Evolutionary conservation across 2,113 vertebrate genomes (phyloP), one percentile per base, ranked within the genome.

Genomic region (Python bivittatus): DNA sequence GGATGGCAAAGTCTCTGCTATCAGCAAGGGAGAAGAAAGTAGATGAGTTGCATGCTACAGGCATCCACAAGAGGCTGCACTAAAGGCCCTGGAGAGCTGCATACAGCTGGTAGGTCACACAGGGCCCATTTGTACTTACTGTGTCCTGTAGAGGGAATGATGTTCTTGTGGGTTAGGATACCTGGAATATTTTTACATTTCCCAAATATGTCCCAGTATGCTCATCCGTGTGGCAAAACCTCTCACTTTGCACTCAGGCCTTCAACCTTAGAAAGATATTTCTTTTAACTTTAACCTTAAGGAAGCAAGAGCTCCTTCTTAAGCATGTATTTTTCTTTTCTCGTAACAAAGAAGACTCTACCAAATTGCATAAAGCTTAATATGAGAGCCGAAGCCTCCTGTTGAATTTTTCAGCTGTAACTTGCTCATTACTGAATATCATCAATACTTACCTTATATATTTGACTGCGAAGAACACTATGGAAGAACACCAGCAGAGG

Each of bases 401-500:
- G 91, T 94, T 94, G 93, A 60, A 93, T 84, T 95, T 95, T 92
- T 84, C 48, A 5, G 88, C 90, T 94, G 89, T 90, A 94, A 42
- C 48, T 88, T 72, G 86, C 85, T 68, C 42, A 58, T 88, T 93
- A 93, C 61, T 95, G 91, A 96, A 92, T 12, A 93, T 38, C 54
- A 91, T 89, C 86, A 88, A 48, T 92, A 91, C 86, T 88, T 93
- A 86, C 68, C 90, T 93, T 91, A 84, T 87, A 95, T 96, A 96
- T 96, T 95, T 48, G 90, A 61, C 90, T 96, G 94, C 95, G 92
- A 95, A 94, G 94, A 95, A 96, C 92, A 38, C 86, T 86, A 83
- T 91, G 68, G 93, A 96, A 94, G 92, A 97, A 93, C 93, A 96
- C 87, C 94, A 96, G 91, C 33, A 23, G 94, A 91, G 92, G 96